phyloP scores from a whole-genome alignment of 2,113 vertebrate genomes.

The Hypomesus transpacificus region DNA sequence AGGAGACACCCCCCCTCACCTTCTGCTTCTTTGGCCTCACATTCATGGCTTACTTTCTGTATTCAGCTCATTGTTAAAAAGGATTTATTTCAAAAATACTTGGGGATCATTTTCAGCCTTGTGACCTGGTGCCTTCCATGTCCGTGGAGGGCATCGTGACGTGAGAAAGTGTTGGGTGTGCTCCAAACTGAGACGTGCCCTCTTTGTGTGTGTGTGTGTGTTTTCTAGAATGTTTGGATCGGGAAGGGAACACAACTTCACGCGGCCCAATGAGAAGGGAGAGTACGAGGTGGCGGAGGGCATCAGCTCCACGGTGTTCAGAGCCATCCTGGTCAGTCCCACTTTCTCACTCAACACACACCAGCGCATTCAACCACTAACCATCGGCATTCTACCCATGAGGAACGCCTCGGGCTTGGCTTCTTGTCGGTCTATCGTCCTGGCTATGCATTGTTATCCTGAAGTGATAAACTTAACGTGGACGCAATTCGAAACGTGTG shows the following conservation, averaged over 20 bases:
- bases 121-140: neutral
- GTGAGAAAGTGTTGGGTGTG: neutral
- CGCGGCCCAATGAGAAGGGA: slow-evolving; percentile 96
- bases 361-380: neutral
- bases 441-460: neutral
- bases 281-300: slow-evolving; percentile 97
- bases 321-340: slow-evolving; percentile 92
- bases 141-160: too few relatives aligned
- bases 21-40: neutral
- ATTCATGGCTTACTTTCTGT: too few relatives aligned
- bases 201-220: neutral
- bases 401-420: neutral
- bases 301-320: slow-evolving; percentile 96
- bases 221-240: slow-evolving; percentile 95
- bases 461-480: neutral
- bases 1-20: neutral
- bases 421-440: too few relatives aligned
- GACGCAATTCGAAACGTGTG: too few relatives aligned
- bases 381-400: neutral
- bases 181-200: neutral
- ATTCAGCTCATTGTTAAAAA: too few relatives aligned
- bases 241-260: slow-evolving; percentile 97
- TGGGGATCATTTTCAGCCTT: neutral
- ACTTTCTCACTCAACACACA: neutral
- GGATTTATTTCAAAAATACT: too few relatives aligned